These are phyloP conservation scores for Buathra laborator DNA, from an alignment of 2,888 invertebrate species.

Conservation along the genomic window DNA sequence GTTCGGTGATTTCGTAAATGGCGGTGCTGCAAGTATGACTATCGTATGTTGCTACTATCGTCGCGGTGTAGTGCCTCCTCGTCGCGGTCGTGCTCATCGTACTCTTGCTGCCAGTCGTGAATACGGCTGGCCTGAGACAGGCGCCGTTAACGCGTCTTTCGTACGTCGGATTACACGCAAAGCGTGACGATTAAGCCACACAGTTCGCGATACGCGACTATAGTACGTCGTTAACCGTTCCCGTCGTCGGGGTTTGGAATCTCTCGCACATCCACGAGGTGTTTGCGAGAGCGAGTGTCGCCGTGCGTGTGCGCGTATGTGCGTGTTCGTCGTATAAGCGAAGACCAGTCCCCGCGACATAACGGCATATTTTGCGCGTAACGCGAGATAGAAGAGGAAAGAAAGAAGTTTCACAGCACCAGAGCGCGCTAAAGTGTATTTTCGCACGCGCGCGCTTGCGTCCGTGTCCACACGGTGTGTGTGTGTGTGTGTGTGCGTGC, in stretches of 20 bases:
- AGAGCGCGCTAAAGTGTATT: constrained; percentile 46
- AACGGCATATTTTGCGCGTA: constrained; percentile 4
- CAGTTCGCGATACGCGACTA: background rate
- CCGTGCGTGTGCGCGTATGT: background rate
- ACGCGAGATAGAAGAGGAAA: constrained; percentile 11
- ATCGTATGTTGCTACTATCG: constrained; percentile 72
- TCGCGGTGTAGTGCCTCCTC: constrained; percentile 78
- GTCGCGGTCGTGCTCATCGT: constrained; percentile 78
- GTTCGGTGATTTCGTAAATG: constrained; percentile 76
- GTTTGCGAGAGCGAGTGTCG: background rate
- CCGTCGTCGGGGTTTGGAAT: background rate
- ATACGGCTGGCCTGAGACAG: constrained; percentile 39
- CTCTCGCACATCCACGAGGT: constrained; percentile 4
- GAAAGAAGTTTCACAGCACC: constrained; percentile 8
- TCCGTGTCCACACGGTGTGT: no score
- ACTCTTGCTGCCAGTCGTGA: constrained; percentile 69
- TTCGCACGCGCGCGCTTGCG: background rate
- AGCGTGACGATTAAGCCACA: background rate
- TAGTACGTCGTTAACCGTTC: background rate
- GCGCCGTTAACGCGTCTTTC: background rate
- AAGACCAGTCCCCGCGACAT: background rate
- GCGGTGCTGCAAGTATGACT: constrained; percentile 79
- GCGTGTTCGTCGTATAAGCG: background rate
- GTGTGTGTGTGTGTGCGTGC: background rate
- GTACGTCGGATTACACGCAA: background rate